phyloP scores from a whole-genome alignment of 1,140 invertebrate genomes.

The Pinna nobilis region DNA sequence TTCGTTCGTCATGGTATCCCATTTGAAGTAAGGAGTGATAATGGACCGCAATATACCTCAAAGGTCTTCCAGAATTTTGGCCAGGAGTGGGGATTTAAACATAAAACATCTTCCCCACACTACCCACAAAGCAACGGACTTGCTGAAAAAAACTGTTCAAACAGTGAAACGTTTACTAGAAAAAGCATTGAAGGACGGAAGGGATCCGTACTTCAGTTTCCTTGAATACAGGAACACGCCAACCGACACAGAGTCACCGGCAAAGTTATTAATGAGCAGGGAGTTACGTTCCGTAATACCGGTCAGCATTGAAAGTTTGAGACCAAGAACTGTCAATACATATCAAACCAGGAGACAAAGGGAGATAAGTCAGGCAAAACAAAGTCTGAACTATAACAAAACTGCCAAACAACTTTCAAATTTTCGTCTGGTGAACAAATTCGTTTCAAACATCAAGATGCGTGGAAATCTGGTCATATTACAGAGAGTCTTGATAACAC shows the following conservation, averaged over 20 bases:
- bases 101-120: conserved; percentile 4
- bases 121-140: conserved; percentile 10
- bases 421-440: no score
- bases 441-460: no score
- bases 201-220: no score
- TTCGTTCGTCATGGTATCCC: conserved; percentile 11
- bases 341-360: background rate
- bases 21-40: background rate
- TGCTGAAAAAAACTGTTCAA: background rate
- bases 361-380: no score
- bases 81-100: conserved; percentile 6
- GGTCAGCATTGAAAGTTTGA: background rate
- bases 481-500: no score
- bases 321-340: background rate
- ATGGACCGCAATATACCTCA: conserved; percentile 1
- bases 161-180: background rate
- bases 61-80: background rate
- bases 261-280: background rate
- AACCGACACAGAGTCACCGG: background rate
- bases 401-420: no score
- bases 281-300: background rate
- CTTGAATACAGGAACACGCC: no score
- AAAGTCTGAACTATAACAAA: no score
- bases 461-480: no score
- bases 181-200: background rate